Evolutionary conservation across 2,888 invertebrate species (phyloP).

Genomic region (Heliconius ismenius): DNA sequence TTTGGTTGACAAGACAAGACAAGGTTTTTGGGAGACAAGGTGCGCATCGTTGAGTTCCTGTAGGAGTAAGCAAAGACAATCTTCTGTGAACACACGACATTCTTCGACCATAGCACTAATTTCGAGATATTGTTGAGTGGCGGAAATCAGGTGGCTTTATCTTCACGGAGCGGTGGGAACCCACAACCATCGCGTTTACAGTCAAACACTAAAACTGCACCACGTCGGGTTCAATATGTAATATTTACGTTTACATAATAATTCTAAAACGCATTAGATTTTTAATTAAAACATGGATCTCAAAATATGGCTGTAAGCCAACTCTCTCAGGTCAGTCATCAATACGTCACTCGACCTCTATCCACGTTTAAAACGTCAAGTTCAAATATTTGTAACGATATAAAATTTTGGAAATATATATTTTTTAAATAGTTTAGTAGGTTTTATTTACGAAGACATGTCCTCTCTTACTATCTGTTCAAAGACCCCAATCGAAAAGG

Average conservation of each 20-base stretch:
- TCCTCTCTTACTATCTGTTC: too few species aligned
- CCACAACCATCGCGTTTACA: not conserved
- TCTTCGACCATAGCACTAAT: too few species aligned
- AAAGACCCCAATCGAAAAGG: too few species aligned
- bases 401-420: not conserved
- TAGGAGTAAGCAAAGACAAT: not conserved
- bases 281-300: not conserved
- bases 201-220: too few species aligned
- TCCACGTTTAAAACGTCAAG: conserved; percentile 3
- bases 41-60: not conserved
- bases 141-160: too few species aligned
- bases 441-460: not conserved
- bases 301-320: conserved; percentile 13
- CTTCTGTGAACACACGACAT: not conserved
- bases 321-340: not conserved
- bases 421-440: not conserved
- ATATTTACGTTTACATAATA: not conserved
- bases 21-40: too few species aligned
- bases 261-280: not conserved
- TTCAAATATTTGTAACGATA: conserved; percentile 3
- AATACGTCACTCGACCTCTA: conserved; percentile 22
- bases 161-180: not conserved
- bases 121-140: too few species aligned
- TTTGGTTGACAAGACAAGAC: too few species aligned
- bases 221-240: not conserved